Percentiles rank a stretch among this genome's conserved stretches.
Conservation (phyloP, 2,113 vertebrate species). For the Podiceps cristatus region DNA sequence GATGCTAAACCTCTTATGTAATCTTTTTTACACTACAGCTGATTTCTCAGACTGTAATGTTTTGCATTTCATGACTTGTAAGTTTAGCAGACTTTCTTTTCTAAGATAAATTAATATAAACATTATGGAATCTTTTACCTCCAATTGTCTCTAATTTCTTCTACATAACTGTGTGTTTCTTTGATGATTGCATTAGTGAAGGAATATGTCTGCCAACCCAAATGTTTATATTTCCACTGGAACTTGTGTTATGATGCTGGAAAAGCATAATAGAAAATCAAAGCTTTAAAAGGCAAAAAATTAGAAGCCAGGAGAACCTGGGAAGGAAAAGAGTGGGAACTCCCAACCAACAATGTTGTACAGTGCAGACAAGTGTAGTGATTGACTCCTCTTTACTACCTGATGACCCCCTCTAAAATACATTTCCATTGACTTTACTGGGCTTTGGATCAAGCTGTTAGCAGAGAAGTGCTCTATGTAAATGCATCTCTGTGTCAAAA, state of each 20-base stretch:
- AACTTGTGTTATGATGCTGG: not conserved
- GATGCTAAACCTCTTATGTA: not conserved
- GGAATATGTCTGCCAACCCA: not conserved
- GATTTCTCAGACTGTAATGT: not conserved
- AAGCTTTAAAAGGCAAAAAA: not conserved
- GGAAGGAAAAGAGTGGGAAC: not conserved
- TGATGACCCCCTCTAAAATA: not conserved
- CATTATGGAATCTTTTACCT: not conserved
- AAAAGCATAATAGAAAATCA: not conserved
- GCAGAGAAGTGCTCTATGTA: not conserved
- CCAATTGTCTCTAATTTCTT: not conserved
- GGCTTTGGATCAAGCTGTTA: not conserved
- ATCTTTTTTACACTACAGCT: not conserved
- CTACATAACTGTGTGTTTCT: not conserved
- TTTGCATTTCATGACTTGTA: not conserved
- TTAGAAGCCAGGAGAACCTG: not conserved
- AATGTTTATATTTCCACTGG: not conserved
- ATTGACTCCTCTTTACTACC: not conserved
- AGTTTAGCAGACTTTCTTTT: not conserved
- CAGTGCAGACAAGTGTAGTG: not conserved
- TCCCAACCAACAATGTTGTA: not conserved
- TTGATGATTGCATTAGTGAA: not conserved
- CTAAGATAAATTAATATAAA: not conserved
- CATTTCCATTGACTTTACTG: not conserved
- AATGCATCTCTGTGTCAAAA: not conserved